Conservation (phyloP, 2,113 vertebrate species). For the Trinectes maculatus region DNA sequence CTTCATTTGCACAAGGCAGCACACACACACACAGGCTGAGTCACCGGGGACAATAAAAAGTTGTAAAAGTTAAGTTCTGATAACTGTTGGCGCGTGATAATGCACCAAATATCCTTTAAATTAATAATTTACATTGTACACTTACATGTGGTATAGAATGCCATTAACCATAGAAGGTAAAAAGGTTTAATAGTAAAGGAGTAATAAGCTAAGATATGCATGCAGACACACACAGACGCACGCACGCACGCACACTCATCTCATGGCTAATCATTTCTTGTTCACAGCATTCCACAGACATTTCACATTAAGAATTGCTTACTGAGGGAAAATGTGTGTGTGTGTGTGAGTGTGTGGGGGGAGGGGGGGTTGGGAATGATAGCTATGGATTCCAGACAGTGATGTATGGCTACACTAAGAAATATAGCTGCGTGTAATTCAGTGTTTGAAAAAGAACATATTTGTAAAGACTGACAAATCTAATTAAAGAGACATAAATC, state of each 20-base stretch:
- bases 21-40: conserved; percentile 7
- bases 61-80: conserved; percentile 3
- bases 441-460: background rate
- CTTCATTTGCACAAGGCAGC: conserved; percentile 37
- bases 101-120: conserved; percentile 1
- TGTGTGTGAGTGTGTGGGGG: too few species aligned
- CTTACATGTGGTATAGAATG: too few species aligned
- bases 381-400: conserved; percentile 20
- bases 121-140: background rate
- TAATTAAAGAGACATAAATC: too few species aligned
- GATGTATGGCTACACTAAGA: conserved; percentile 33
- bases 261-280: conserved; percentile 51
- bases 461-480: background rate
- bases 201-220: too few species aligned
- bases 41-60: conserved; percentile 10
- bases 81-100: background rate
- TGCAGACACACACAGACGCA: background rate
- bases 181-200: too few species aligned
- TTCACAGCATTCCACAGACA: conserved; percentile 44
- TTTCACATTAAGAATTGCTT: conserved; percentile 33
- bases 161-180: background rate
- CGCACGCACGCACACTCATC: background rate
- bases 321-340: conserved; percentile 30
- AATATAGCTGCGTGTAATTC: background rate
- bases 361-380: conserved; percentile 37